phyloP scores from a whole-genome alignment of 1,140 invertebrate species.

The Hypothenemus hampei region DNA sequence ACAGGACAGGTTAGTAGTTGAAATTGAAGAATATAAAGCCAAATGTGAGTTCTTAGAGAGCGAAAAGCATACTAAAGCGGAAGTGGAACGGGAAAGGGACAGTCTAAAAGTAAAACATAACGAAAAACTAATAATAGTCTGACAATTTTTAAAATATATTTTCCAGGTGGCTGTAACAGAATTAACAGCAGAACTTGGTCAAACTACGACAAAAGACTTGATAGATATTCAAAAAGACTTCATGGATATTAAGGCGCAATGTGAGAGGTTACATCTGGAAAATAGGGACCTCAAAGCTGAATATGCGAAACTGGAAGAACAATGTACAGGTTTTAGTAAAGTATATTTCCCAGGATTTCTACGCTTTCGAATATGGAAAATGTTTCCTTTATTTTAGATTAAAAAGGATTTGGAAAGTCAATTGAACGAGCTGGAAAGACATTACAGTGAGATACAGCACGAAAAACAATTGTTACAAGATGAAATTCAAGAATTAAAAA shows the following conservation, averaged over 20 bases:
- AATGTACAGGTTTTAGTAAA: conserved; percentile 27
- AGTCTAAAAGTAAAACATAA: conserved; percentile 19
- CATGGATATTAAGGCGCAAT: conserved; percentile 32
- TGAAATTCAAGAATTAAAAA: conserved; percentile 42
- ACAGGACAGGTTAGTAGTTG: conserved; percentile 31
- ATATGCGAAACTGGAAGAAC: conserved; percentile 29
- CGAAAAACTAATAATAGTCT: conserved; percentile 31
- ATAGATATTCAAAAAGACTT: conserved; percentile 30
- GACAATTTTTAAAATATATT: not conserved
- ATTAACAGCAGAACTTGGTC: conserved; percentile 29
- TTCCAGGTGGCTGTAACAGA: conserved; percentile 20
- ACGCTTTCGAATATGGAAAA: not conserved
- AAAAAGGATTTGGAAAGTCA: conserved; percentile 32
- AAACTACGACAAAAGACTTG: conserved; percentile 12
- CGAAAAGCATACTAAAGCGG: conserved; percentile 9
- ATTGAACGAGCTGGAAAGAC: conserved; percentile 36
- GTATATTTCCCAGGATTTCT: conserved; percentile 5
- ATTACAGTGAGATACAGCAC: conserved; percentile 37
- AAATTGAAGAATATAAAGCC: conserved; percentile 37
- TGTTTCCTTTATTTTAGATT: conserved; percentile 7
- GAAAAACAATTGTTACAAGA: conserved; percentile 41
- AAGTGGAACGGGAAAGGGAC: conserved; percentile 21
- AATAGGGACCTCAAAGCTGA: conserved; percentile 33
- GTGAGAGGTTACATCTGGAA: conserved; percentile 32
- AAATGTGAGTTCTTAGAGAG: conserved; percentile 28